Percentiles rank a stretch among this genome's conserved stretches.
Evolutionary conservation across 2,888 invertebrate species (phyloP).

Genomic region (Drepana falcataria): DNA sequence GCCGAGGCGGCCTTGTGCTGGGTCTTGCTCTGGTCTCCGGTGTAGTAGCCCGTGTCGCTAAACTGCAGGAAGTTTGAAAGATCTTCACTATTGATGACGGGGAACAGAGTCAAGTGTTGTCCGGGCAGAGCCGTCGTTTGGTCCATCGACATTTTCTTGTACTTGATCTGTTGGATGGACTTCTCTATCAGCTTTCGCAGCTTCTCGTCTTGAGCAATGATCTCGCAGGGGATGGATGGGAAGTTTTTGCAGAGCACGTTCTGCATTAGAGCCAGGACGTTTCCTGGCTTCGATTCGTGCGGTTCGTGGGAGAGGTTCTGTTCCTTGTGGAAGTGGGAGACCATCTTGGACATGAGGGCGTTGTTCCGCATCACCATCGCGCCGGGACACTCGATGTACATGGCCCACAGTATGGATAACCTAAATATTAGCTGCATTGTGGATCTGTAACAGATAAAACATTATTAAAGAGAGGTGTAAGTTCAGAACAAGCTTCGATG

Average conservation of each 20-base stretch:
- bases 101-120: constrained; percentile 41
- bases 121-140: constrained; percentile 34
- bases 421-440: background rate
- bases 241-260: constrained; percentile 61
- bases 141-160: constrained; percentile 42
- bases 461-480: too few species aligned
- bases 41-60: constrained; percentile 29
- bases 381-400: constrained; percentile 10
- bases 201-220: constrained; percentile 50
- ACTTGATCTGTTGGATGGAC: constrained; percentile 57
- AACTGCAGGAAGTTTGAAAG: constrained; percentile 47
- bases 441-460: background rate
- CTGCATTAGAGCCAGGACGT: constrained; percentile 51
- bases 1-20: constrained; percentile 8
- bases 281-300: constrained; percentile 15
- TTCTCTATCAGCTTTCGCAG: constrained; percentile 48
- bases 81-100: constrained; percentile 54
- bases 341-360: constrained; percentile 61
- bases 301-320: constrained; percentile 24
- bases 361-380: constrained; percentile 59
- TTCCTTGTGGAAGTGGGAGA: constrained; percentile 58
- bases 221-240: constrained; percentile 54
- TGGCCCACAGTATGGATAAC: constrained; percentile 3
- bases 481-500: too few species aligned
- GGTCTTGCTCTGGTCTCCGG: constrained; percentile 12